A percentile compares a stretch with the other conserved stretches of the same genome.
Conservation (phyloP, 2,888 invertebrate species). For the Drosophila demipolita region DNA sequence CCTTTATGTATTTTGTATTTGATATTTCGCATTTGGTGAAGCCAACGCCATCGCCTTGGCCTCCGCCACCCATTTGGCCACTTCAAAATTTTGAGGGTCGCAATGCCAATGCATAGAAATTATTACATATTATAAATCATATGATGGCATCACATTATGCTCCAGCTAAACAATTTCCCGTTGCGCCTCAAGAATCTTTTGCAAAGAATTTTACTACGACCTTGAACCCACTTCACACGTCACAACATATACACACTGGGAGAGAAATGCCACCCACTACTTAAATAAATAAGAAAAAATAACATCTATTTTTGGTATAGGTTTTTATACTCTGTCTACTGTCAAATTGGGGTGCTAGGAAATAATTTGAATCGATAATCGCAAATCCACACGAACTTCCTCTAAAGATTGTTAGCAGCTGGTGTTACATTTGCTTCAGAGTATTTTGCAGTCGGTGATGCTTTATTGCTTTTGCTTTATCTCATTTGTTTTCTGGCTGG, state of each 20-base stretch:
- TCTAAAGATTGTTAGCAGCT: background rate
- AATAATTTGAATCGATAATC: background rate
- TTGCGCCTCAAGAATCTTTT: slow-evolving; percentile 44
- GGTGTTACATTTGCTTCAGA: background rate
- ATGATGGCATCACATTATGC: slow-evolving; percentile 73
- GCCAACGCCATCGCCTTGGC: background rate
- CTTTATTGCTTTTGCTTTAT: background rate
- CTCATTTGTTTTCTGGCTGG: background rate
- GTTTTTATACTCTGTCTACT: background rate
- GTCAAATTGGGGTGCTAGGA: background rate
- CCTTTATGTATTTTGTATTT: slow-evolving; percentile 60
- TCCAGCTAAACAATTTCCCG: slow-evolving; percentile 66
- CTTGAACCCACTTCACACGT: slow-evolving; percentile 22
- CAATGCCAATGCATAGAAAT: slow-evolving; percentile 66
- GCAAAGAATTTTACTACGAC: slow-evolving; percentile 43
- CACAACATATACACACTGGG: background rate
- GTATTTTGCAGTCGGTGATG: background rate
- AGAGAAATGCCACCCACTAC: background rate
- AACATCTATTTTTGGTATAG: background rate
- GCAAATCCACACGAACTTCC: background rate
- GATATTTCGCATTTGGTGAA: slow-evolving; percentile 43
- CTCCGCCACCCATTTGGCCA: slow-evolving; percentile 9
- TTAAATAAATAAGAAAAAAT: slow-evolving; percentile 5
- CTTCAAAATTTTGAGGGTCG: slow-evolving; percentile 41
- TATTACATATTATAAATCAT: slow-evolving; percentile 77